Evolutionary conservation across 1,140 invertebrate species (phyloP).

Genomic region (Belonocnema kinseyi): DNA sequence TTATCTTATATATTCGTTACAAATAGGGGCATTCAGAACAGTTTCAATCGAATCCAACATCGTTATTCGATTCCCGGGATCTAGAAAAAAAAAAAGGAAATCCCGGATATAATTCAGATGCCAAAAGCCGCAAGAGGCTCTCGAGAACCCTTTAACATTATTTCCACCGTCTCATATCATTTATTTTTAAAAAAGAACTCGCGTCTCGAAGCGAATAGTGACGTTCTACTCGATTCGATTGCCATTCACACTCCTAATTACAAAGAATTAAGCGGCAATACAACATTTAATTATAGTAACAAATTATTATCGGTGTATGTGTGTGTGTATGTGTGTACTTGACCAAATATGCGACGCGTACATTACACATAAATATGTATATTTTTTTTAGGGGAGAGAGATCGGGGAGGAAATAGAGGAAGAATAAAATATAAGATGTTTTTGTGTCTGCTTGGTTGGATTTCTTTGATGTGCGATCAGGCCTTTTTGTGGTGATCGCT

Average conservation of each 20-base stretch:
- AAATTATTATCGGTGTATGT: conserved; percentile 55
- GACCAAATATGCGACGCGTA: conserved; percentile 36
- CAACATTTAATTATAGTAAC: conserved; percentile 69
- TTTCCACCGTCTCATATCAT: neutral
- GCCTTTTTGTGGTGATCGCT: conserved; percentile 27
- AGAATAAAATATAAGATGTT: conserved; percentile 43
- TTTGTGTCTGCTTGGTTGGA: conserved; percentile 30
- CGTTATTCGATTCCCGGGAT: neutral
- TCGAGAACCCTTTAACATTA: neutral
- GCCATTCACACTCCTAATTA: conserved; percentile 53
- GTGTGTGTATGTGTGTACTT: conserved; percentile 43
- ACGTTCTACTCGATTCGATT: conserved; percentile 20
- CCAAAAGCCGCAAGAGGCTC: neutral
- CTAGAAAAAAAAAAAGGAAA: conserved; percentile 40
- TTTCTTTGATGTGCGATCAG: conserved; percentile 32
- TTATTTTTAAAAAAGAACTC: conserved; percentile 4
- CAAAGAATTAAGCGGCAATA: conserved; percentile 67
- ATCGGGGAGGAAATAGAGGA: conserved; percentile 37
- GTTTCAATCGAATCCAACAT: conserved; percentile 14
- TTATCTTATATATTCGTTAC: conserved; percentile 43
- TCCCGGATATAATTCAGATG: conserved; percentile 17
- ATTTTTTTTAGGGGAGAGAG: conserved; percentile 36
- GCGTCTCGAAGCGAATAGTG: conserved; percentile 30
- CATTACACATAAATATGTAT: conserved; percentile 45
- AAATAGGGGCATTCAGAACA: conserved; percentile 23